Base-by-base conservation (phyloP, 2,113 vertebrate genomes). In the Anhinga rufa region DNA sequence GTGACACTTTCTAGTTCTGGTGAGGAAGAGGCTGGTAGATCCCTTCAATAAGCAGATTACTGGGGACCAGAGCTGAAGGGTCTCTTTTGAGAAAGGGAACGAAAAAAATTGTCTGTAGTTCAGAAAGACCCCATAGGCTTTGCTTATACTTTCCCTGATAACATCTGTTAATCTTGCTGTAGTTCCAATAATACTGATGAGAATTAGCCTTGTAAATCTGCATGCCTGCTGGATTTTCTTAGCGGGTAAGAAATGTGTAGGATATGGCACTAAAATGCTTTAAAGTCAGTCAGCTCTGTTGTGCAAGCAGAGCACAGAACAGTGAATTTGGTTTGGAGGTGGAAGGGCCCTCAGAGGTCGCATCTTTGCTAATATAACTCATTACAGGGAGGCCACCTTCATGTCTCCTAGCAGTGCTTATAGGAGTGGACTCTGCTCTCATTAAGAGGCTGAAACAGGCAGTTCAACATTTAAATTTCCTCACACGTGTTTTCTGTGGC, bases 201-300 rank as follows among this genome's bases (percentile, higher is more conserved):
- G 92, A 91, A 89, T 93, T 70, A 97, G 58, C 84, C 91, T 66
- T 66, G 81, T 93, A 85, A 88, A 93, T 80, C 91, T 80, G 9
- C n/a, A 5, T 49, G 58, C 89, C 74, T 17, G 75, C 84, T 96
- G 88, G 70, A 19, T 46, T 95, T 76, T 51, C 86, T 72, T 87
- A 72, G 92, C 1, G 7, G 61, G 69, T 55, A 25, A 40, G 57
- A 51, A 77, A 42, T 2, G 16, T 52, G 78, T 26, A 42, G 78
- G 40, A 17, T 18, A 11, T 4, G 54, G 14, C 40, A 66, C 32
- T 52, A 28, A 49, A 38, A 40, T 28, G 46, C 18, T 75, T 76
- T 51, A 9, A 38, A 76, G 66, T 10, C 68, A 69, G 36, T 29
- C 44, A 44, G 36, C 17, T 64, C 20, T 44, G 31, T 19, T 49